Base-by-base conservation (phyloP, 2,113 vertebrate genomes). In the Lepus europaeus region DNA sequence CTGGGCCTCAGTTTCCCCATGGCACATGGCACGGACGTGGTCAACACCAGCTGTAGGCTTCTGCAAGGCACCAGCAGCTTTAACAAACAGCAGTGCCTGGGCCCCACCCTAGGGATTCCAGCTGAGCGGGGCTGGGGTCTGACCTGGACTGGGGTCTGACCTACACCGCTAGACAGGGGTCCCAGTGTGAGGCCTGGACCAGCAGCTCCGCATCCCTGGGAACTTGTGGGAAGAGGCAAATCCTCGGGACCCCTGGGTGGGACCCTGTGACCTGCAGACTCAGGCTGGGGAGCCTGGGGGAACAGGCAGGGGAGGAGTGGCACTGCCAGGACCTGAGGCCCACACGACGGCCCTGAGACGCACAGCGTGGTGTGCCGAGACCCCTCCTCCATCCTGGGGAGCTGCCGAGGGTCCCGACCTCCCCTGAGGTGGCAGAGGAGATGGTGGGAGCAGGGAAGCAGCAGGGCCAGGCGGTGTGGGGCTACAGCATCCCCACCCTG, bases 301-400 rank as follows among this genome's bases (percentile, higher is more conserved):
- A 72, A 25, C 53, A 11, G 16, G 29, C 11, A 9, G 33, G 27
- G 59, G n/a, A 27, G 53, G 63, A 68, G 19, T 14, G 27, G 33
- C 3, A 5, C 25, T 45, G 69, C 22, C 36, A 78, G 64, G 51
- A 77, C 39, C 66, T 49, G 9, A 1, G 23, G 59, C 10, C 10
- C 19, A n/a, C 3, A 0, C 9, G 61, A 27, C 9, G 33, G 0
- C 11, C 12, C 29, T 45, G 69, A 80, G 56, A 61, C 2, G 0
- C 45, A 45, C 1, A 45, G 45, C 45, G 7, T 6, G 45, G 45
- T 45, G 45, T 45, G 45, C 45, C 6, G 45, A 45, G 45, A 45
- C 39, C 45, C 45, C 45, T 45, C 45, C 45, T 45, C 45, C 45
- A 45, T 45, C 45, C 45, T 45, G 7, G 45, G 7, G 45, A 45